phyloP scores from a whole-genome alignment of 2,797 vertebrate species.

The Cacajao melanocephalus region DNA sequence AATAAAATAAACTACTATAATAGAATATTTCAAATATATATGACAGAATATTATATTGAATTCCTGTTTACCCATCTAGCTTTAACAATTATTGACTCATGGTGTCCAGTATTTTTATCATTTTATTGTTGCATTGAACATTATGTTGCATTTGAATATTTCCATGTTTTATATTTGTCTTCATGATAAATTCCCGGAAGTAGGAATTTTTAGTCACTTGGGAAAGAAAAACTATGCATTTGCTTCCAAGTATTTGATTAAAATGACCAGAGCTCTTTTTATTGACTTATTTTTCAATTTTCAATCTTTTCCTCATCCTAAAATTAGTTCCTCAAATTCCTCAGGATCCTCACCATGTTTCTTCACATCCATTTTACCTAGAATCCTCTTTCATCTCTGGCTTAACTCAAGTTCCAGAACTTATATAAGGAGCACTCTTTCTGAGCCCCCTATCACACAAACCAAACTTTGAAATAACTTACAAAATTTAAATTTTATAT shows the following conservation, averaged over 20 bases:
- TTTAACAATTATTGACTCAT: neutral
- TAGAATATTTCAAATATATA: neutral
- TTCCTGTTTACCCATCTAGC: neutral
- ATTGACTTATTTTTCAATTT: constrained; percentile 8
- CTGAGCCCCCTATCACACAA: neutral
- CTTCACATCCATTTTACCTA: neutral
- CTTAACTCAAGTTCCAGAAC: neutral
- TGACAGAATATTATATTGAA: neutral
- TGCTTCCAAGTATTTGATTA: constrained; percentile 9
- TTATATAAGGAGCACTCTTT: neutral
- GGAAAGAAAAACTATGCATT: constrained; percentile 1
- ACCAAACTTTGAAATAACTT: neutral
- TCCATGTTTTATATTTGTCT: neutral
- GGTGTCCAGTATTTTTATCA: neutral
- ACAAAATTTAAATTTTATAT: neutral
- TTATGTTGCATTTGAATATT: neutral
- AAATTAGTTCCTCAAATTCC: neutral
- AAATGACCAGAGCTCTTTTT: constrained; percentile 14
- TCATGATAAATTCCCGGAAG: neutral
- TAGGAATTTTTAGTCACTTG: constrained; percentile 11
- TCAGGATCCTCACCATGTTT: neutral
- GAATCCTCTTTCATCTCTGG: neutral
- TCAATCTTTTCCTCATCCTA: neutral
- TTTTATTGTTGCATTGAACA: neutral
- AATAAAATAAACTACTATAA: neutral